These are phyloP conservation scores for Chrysaora quinquecirrha DNA, from an alignment of 30 jellyfish, hydroid and myxozoan genomes.

Conservation along the genomic window DNA sequence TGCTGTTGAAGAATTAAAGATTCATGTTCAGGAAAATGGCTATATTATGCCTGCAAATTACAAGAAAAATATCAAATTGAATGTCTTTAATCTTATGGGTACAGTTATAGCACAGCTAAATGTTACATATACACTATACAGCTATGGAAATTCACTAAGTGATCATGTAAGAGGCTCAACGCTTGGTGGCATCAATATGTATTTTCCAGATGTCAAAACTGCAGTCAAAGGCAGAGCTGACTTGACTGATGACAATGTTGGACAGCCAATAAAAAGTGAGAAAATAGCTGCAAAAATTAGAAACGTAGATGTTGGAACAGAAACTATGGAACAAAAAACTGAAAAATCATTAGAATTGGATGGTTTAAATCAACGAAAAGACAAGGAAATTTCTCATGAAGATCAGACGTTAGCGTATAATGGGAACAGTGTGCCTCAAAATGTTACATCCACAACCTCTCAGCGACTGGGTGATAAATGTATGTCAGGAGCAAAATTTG, in stretches of 20 bases:
- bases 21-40: not conserved
- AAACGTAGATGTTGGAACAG: not conserved
- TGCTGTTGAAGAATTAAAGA: slow-evolving; percentile 30
- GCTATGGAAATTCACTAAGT: slow-evolving; percentile 50
- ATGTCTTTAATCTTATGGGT: slow-evolving; percentile 57
- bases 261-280: slow-evolving; percentile 5
- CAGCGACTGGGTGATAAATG: too few relatives aligned
- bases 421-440: too few relatives aligned
- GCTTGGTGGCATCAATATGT: not conserved
- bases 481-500: not conserved
- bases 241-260: not conserved
- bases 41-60: slow-evolving; percentile 9
- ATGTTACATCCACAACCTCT: too few relatives aligned
- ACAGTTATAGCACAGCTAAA: slow-evolving; percentile 26
- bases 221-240: not conserved
- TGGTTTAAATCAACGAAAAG: too few relatives aligned
- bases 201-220: not conserved
- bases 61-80: not conserved
- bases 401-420: too few relatives aligned
- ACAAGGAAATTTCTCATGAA: too few relatives aligned
- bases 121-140: slow-evolving; percentile 23
- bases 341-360: too few relatives aligned
- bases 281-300: not conserved
- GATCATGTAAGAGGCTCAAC: slow-evolving; percentile 13
- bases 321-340: too few relatives aligned